phyloP scores from a whole-genome alignment of 2,888 invertebrate species.

The Patella depressa region DNA sequence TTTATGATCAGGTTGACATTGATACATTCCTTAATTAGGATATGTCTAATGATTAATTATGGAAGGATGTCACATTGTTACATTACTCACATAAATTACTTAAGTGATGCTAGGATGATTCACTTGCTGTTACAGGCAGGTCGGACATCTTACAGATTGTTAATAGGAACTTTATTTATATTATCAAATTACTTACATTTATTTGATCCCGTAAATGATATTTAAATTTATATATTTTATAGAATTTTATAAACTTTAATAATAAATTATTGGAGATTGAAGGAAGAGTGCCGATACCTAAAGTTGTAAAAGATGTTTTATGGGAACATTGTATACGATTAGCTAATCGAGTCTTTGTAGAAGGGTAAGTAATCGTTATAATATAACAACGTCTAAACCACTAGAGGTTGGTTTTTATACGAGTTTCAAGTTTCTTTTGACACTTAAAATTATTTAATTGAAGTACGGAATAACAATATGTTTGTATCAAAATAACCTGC shows the following conservation, averaged over 20 bases:
- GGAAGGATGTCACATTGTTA: too few species aligned
- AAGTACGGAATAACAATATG: background rate
- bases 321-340: constrained; percentile 92
- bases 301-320: constrained; percentile 79
- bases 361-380: constrained; percentile 77
- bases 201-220: background rate
- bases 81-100: too few species aligned
- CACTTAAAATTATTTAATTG: background rate
- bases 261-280: constrained; percentile 82
- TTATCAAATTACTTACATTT: too few species aligned
- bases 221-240: constrained; percentile 23
- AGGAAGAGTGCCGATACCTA: constrained; percentile 80
- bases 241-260: constrained; percentile 80
- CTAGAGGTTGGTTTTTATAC: background rate
- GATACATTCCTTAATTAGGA: too few species aligned
- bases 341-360: constrained; percentile 89
- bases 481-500: background rate
- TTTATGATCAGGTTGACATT: too few species aligned
- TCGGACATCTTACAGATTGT: too few species aligned
- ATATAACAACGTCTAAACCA: background rate
- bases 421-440: background rate
- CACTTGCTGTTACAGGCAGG: too few species aligned
- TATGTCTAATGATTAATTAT: too few species aligned
- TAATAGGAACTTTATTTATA: too few species aligned
- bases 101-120: too few species aligned